These are phyloP conservation scores for Ailurus styani DNA, from an alignment of 2,113 vertebrate species.

Conservation along the genomic window DNA sequence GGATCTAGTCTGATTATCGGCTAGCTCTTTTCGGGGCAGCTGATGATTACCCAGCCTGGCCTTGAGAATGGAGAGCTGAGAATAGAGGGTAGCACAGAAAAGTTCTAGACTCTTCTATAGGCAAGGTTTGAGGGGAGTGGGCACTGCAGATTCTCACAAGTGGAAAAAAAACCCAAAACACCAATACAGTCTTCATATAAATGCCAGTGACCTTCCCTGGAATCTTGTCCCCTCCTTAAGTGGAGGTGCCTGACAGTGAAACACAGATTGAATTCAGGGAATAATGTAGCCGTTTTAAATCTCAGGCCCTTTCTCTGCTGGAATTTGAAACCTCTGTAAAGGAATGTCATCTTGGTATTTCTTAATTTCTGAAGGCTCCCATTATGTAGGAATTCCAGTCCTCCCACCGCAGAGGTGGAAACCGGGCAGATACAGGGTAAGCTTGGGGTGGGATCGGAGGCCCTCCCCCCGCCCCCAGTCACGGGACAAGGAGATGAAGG, in stretches of 20 bases:
- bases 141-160: background rate
- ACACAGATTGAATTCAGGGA: background rate
- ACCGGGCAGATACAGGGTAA: too few relatives aligned
- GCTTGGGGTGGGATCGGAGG: background rate
- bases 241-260: background rate
- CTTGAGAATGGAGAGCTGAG: background rate
- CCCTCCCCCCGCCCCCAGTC: too few relatives aligned
- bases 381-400: background rate
- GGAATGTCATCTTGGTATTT: background rate
- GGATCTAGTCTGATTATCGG: background rate
- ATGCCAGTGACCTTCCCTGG: background rate
- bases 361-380: background rate
- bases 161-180: background rate
- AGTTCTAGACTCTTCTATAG: background rate
- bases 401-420: background rate
- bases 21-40: background rate
- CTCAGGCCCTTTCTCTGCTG: background rate
- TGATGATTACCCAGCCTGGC: background rate
- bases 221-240: background rate
- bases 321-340: background rate
- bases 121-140: background rate
- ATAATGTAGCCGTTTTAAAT: background rate
- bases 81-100: background rate
- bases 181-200: background rate
- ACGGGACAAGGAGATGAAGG: background rate